Conservation (phyloP, 2,797 vertebrate species). For the Parambassis ranga region DNA sequence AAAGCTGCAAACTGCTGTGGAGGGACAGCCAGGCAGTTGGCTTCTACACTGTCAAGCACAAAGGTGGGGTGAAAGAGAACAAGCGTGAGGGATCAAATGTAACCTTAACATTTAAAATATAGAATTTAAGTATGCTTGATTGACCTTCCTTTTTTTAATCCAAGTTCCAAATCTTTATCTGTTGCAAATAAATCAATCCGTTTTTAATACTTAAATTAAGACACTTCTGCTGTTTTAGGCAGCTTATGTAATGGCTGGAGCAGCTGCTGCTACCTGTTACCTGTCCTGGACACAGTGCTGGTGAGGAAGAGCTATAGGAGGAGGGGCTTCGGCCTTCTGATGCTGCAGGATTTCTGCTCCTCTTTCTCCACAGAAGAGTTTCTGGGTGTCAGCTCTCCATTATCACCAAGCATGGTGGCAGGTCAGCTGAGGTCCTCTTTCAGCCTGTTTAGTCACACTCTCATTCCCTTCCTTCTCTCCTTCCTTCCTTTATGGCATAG, state of each 20-base stretch:
- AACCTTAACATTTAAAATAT: too few relatives aligned
- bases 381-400: constrained; percentile 88
- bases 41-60: constrained; percentile 91
- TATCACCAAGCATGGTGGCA: constrained; percentile 88
- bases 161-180: too few relatives aligned
- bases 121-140: neutral
- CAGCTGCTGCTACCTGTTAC: constrained; percentile 83
- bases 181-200: too few relatives aligned
- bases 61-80: constrained; percentile 68
- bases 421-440: constrained; percentile 68
- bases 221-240: constrained; percentile 74
- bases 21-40: constrained; percentile 83
- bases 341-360: constrained; percentile 89
- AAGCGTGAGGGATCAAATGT: neutral
- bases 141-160: neutral
- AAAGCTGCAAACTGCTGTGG: constrained; percentile 91
- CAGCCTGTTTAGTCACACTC: neutral
- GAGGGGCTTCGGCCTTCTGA: constrained; percentile 83
- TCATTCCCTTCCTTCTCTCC: neutral
- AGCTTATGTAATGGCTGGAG: constrained; percentile 80
- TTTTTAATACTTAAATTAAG: too few relatives aligned
- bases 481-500: neutral
- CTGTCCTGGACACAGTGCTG: constrained; percentile 89
- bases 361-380: constrained; percentile 80
- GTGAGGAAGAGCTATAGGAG: constrained; percentile 81